These are phyloP conservation scores for Romanomermis culicivorax DNA, from an alignment of 2,888 invertebrate species.

Conservation along the genomic window DNA sequence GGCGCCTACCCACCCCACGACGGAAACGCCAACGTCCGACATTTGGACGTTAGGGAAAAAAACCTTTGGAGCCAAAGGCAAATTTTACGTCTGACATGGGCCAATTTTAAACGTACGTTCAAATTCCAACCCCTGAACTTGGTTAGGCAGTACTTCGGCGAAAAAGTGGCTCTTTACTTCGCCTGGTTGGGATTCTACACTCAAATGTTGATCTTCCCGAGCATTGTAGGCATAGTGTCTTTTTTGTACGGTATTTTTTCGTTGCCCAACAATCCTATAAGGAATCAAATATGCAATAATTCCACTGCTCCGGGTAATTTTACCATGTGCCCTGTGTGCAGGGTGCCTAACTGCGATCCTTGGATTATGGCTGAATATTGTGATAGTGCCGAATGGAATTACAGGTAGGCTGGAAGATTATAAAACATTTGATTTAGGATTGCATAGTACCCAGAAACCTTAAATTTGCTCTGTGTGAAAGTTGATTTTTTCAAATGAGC, in stretches of 20 bases:
- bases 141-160: slow-evolving; percentile 12
- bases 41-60: neutral
- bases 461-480: too few relatives aligned
- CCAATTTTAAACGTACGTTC: slow-evolving; percentile 6
- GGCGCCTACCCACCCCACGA: slow-evolving; percentile 10
- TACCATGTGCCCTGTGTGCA: slow-evolving; percentile 3
- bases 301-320: neutral
- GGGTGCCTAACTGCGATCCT: neutral
- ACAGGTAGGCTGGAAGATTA: too few relatives aligned
- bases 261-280: neutral
- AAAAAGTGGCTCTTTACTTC: slow-evolving; percentile 71
- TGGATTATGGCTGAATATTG: neutral
- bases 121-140: slow-evolving; percentile 11
- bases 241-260: slow-evolving; percentile 3
- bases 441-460: too few relatives aligned
- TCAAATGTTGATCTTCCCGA: slow-evolving; percentile 64
- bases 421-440: too few relatives aligned
- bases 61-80: slow-evolving; percentile 4
- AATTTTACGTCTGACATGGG: slow-evolving; percentile 11
- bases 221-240: slow-evolving; percentile 39
- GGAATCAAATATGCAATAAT: neutral
- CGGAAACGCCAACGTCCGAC: neutral
- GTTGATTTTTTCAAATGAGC: too few relatives aligned
- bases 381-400: slow-evolving; percentile 1
- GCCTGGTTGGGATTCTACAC: slow-evolving; percentile 89